Conservation (phyloP, 2,113 vertebrate genomes). For the Pelecanoides urinatrix region DNA sequence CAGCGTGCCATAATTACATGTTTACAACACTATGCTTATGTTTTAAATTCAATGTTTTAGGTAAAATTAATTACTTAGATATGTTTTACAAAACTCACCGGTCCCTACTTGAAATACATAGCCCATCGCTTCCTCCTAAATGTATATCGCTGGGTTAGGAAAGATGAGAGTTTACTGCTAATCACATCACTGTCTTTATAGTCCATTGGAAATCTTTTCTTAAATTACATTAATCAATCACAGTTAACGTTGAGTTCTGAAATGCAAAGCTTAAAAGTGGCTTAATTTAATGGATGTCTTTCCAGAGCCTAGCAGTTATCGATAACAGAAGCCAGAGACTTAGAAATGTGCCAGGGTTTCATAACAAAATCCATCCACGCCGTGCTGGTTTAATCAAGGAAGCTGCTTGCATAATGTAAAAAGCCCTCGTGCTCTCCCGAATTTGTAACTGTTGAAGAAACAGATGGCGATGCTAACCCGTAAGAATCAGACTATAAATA, state of each 20-base stretch:
- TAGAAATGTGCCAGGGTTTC: constrained; percentile 36
- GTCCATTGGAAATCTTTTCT: constrained; percentile 22
- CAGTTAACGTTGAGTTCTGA: constrained; percentile 11
- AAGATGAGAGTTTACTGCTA: constrained; percentile 9
- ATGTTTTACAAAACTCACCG: not conserved
- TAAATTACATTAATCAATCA: constrained; percentile 54
- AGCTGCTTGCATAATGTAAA: constrained; percentile 25
- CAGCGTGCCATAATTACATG: not conserved
- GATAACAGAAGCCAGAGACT: constrained; percentile 18
- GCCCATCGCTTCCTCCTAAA: not conserved
- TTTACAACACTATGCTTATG: not conserved
- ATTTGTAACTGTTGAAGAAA: constrained; percentile 17
- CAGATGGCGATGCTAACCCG: constrained; percentile 33
- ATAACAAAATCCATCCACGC: constrained; percentile 28
- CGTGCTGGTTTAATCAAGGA: constrained; percentile 17
- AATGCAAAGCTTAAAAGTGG: constrained; percentile 49
- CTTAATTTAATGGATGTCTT: constrained; percentile 57
- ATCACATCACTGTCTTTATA: not conserved
- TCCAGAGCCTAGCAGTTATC: constrained; percentile 17
- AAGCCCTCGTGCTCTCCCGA: not conserved
- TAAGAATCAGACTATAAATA: constrained; percentile 48
- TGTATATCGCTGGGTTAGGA: not conserved
- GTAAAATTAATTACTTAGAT: not conserved
- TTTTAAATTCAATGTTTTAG: not conserved
- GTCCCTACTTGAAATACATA: not conserved